Evolutionary conservation across 2,797 vertebrate genomes (phyloP), one percentile per base, ranked within the genome.

Genomic region (Chrysocyon brachyurus): DNA sequence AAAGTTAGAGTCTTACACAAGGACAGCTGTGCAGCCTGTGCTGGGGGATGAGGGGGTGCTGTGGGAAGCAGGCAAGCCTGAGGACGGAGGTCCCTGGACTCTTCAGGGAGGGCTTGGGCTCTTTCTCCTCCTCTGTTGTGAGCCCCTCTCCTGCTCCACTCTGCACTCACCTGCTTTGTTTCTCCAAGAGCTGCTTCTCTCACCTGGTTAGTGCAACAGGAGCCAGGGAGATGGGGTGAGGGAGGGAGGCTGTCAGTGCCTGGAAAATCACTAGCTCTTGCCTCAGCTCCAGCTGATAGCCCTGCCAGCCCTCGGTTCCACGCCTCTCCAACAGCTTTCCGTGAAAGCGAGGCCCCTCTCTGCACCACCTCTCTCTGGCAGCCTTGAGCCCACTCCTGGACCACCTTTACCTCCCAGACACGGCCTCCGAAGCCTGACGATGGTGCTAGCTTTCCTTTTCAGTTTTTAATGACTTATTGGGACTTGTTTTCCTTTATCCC

Each of bases 391-490:
- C 22, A 0, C 36, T 66, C 75, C 89, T 72, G 68, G 68, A 56
- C 22, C 5, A 14, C 61, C 49, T 14, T 91, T 5, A 22, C 28
- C 52, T 40, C 63, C 33, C 16, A 59, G 57, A 40, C 0, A 0
- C 21, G 40, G 17, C n/a, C 2, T 54, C 46, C 14, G 87, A 81
- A 77, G 36, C 63, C 52, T 56, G 46, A 73, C 12, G 75, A 70
- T 77, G 75, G 66, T 26, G 31, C 73, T 70, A 1, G 61, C 75
- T 90, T 77, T 79, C 11, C 46, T 79, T 77, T 66, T 40, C 15
- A 15, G 56, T 28, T 94, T 91, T 96, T 92, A 94, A 61, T 97
- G 84, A 79, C 54, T 68, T 12, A 33, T 54, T 28, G 57, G 11
- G 49, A 77, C 49, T 85, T 85, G 16, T 68, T 64, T 91, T 77